Percentiles rank a stretch among this genome's conserved stretches.
Conservation (phyloP, 2,113 vertebrate species). For the Heptranchias perlo region DNA sequence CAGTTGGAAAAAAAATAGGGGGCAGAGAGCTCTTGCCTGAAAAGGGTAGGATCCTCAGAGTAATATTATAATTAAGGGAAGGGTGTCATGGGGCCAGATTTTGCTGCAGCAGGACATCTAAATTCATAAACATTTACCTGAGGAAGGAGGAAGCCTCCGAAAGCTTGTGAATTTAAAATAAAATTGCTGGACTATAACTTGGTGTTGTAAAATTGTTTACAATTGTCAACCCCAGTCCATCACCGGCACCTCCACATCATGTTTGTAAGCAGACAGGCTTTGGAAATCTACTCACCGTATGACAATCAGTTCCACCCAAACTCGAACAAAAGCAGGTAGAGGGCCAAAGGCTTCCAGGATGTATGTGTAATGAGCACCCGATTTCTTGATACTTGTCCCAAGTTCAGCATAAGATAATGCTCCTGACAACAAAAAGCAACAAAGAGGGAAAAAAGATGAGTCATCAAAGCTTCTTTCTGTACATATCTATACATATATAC, state of each 20-base stretch:
- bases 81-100: too few relatives aligned
- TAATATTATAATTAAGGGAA: not conserved
- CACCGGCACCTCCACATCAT: too few relatives aligned
- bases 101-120: too few relatives aligned
- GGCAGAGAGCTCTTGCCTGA: too few relatives aligned
- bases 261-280: not conserved
- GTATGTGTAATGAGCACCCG: conserved; percentile 92
- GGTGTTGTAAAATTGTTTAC: too few relatives aligned
- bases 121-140: too few relatives aligned
- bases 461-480: not conserved
- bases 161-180: too few relatives aligned
- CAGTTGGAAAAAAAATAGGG: not conserved
- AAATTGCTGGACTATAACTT: too few relatives aligned
- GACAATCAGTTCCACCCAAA: conserved; percentile 85
- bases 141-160: too few relatives aligned
- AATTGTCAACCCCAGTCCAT: too few relatives aligned
- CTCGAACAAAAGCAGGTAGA: conserved; percentile 77
- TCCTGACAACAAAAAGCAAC: conserved; percentile 57
- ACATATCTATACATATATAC: not conserved
- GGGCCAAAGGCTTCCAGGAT: conserved; percentile 91
- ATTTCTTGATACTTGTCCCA: conserved; percentile 90
- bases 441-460: not conserved
- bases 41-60: not conserved
- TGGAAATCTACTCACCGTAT: conserved; percentile 71
- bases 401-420: conserved; percentile 88